Percentiles rank a stretch among this genome's conserved stretches.
phyloP scores from a whole-genome alignment of 2,113 vertebrate species.

The Atrichornis clamosus region DNA sequence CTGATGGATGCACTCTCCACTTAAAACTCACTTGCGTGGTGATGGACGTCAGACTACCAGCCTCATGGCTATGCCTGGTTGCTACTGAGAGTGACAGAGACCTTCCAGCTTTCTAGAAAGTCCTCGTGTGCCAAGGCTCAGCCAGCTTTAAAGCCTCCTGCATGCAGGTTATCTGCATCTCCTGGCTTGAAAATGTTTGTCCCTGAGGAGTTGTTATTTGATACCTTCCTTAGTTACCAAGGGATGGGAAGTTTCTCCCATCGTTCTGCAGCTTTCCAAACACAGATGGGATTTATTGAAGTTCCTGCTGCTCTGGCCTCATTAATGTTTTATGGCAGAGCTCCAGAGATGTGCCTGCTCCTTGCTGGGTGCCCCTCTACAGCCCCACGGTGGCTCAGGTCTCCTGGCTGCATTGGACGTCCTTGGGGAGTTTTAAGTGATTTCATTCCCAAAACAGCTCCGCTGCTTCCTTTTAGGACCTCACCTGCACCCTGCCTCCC shows the following conservation, averaged over 20 bases:
- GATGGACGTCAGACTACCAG: slow-evolving; percentile 15
- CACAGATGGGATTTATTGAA: slow-evolving; percentile 60
- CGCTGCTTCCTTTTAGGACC: not conserved
- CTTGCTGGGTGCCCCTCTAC: not conserved
- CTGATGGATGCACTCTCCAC: not conserved
- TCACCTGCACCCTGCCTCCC: not conserved
- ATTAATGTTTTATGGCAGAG: not conserved
- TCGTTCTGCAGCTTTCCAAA: not conserved
- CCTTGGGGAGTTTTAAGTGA: not conserved
- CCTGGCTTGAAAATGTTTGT: slow-evolving; percentile 15
- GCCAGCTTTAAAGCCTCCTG: not conserved
- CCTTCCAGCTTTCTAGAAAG: slow-evolving; percentile 31
- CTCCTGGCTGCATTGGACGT: not conserved
- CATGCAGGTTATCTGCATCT: not conserved
- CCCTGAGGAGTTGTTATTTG: slow-evolving; percentile 6
- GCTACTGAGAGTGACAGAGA: not conserved
- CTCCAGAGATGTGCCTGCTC: not conserved
- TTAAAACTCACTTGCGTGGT: slow-evolving; percentile 14
- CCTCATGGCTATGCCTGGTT: not conserved
- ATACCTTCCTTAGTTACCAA: slow-evolving; percentile 35
- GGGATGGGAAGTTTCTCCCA: slow-evolving; percentile 39
- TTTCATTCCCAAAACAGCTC: not conserved
- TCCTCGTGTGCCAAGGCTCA: not conserved
- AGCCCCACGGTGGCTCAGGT: not conserved
- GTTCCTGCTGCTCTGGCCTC: slow-evolving; percentile 22